Conservation (phyloP, 2,797 vertebrate genomes). For the Cygnus olor region DNA sequence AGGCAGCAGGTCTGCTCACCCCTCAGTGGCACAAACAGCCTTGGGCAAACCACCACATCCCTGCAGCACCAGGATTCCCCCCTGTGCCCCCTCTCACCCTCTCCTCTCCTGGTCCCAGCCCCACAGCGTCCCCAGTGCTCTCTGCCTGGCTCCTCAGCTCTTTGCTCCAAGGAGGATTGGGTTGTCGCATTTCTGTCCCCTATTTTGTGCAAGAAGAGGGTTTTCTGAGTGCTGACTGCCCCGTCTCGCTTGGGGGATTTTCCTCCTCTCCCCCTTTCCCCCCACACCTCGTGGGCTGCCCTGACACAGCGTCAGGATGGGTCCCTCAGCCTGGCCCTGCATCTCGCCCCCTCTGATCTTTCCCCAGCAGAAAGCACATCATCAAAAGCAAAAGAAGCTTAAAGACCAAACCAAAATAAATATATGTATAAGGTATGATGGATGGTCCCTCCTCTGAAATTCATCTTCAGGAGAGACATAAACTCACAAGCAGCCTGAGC, state of each 20-base stretch:
- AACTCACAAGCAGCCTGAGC: neutral
- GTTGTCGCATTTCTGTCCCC: neutral
- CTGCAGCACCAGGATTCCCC: neutral
- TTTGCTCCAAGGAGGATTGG: neutral
- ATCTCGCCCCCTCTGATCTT: neutral
- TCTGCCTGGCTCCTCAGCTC: neutral
- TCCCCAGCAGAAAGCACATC: neutral
- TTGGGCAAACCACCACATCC: neutral
- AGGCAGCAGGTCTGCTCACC: neutral
- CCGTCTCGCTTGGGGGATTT: neutral
- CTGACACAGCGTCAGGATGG: neutral
- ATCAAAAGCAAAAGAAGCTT: neutral
- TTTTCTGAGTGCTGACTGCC: neutral
- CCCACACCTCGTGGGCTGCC: neutral
- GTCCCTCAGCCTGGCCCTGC: neutral
- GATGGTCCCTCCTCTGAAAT: neutral
- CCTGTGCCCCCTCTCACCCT: neutral
- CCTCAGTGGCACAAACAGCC: neutral
- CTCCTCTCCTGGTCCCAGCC: neutral
- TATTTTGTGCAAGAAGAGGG: neutral
- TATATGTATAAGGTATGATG: neutral
- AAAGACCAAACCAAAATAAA: neutral
- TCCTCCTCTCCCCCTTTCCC: neutral
- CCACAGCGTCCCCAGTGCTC: neutral
- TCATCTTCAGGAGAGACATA: neutral